Conservation (phyloP, 2,888 invertebrate genomes). For the Caenorhabditis japonica region DNA sequence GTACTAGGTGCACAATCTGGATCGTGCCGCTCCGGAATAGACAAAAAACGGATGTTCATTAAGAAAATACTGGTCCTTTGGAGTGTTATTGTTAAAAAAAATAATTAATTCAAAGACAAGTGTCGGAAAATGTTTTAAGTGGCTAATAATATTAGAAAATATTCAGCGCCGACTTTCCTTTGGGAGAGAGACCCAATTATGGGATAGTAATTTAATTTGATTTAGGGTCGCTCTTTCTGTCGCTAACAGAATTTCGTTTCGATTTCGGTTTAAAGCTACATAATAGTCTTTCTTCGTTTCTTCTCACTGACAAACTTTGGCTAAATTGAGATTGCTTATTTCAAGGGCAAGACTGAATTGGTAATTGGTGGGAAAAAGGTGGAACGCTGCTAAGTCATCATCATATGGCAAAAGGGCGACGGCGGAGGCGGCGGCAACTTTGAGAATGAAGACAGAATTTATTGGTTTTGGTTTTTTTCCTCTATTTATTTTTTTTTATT, state of each 20-base stretch:
- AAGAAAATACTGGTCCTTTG: conserved; percentile 6
- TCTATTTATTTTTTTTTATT: too few relatives aligned
- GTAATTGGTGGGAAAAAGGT: conserved; percentile 32
- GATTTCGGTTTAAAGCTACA: too few relatives aligned
- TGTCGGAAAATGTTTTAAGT: conserved; percentile 44
- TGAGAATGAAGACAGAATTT: conserved; percentile 13
- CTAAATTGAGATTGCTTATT: not conserved
- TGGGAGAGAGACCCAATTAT: conserved; percentile 18
- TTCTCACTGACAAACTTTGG: conserved; percentile 31
- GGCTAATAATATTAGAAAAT: conserved; percentile 40
- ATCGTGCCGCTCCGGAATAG: conserved; percentile 11
- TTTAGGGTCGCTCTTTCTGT: conserved; percentile 9
- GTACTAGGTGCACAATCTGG: conserved; percentile 27
- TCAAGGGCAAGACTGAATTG: conserved; percentile 43
- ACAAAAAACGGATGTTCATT: conserved; percentile 31
- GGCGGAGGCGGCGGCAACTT: conserved; percentile 19
- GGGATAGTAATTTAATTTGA: conserved; percentile 21
- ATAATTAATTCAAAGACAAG: conserved; percentile 39
- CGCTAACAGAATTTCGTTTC: conserved; percentile 8
- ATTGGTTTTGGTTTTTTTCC: too few relatives aligned
- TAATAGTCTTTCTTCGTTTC: conserved; percentile 8
- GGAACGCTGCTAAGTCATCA: not conserved
- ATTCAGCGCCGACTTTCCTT: conserved; percentile 5
- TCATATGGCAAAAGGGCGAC: not conserved
- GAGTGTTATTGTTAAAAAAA: not conserved